Conservation (phyloP, 2,113 vertebrate species). For the Ardeotis arabs region DNA sequence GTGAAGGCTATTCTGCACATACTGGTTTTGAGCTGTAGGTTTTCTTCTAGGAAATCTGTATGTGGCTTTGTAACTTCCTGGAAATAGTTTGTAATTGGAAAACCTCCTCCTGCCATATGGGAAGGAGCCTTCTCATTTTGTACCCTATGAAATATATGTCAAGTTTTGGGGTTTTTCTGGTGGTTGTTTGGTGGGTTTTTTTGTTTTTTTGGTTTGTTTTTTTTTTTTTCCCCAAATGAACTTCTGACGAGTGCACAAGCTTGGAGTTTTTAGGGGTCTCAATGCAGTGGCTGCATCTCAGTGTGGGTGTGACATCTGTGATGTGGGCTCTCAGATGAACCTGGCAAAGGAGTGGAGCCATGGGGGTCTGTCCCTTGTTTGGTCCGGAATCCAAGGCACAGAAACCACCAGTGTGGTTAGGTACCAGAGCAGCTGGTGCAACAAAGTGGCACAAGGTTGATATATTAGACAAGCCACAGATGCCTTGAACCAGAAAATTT, state of each 20-base stretch:
- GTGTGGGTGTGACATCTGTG: neutral
- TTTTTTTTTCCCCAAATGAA: neutral
- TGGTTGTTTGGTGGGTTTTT: no score
- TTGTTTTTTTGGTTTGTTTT: no score
- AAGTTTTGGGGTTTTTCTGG: neutral
- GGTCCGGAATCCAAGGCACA: neutral
- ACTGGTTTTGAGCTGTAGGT: neutral
- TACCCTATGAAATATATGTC: neutral
- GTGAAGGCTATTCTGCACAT: neutral
- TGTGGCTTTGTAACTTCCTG: neutral
- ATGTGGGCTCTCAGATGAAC: neutral
- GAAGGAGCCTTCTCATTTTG: neutral
- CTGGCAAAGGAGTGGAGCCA: neutral
- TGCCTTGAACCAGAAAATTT: neutral
- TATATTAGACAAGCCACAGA: neutral
- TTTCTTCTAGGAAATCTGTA: conserved; percentile 29
- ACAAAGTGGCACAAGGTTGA: neutral
- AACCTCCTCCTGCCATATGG: neutral
- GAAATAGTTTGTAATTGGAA: neutral
- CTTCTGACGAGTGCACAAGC: neutral
- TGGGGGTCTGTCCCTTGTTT: neutral
- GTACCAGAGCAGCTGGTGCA: neutral
- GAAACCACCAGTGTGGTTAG: neutral
- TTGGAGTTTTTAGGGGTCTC: neutral
- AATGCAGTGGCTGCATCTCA: neutral